A percentile compares a stretch with the other conserved stretches of the same genome.
Evolutionary conservation across 1,140 invertebrate species (phyloP).

Genomic region (Odontomachus brunneus): DNA sequence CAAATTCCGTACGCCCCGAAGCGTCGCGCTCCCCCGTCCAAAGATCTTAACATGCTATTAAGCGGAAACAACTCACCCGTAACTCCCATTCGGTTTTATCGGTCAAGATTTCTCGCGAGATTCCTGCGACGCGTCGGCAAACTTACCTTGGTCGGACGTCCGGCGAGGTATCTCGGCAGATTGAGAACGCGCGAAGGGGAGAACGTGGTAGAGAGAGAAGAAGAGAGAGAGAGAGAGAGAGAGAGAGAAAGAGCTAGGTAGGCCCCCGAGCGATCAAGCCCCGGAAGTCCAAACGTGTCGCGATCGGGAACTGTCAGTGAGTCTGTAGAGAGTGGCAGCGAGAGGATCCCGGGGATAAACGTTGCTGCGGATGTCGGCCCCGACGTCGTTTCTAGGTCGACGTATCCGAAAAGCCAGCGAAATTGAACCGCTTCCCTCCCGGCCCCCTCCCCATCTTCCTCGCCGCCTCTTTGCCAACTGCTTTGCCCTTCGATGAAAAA

Average conservation of each 20-base stretch:
- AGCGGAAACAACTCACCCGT: not conserved
- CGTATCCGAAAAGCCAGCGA: slow-evolving; percentile 69
- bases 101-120: not conserved
- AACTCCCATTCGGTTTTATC: not conserved
- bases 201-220: too few relatives aligned
- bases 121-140: not conserved
- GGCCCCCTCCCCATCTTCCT: not conserved
- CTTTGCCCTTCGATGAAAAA: slow-evolving; percentile 66
- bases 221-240: not conserved
- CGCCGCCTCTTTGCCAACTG: slow-evolving; percentile 24
- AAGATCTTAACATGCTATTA: not conserved
- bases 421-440: slow-evolving; percentile 63
- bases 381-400: slow-evolving; percentile 72
- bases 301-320: slow-evolving; percentile 71
- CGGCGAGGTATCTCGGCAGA: slow-evolving; percentile 10
- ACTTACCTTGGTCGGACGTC: not conserved
- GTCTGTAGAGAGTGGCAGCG: slow-evolving; percentile 55
- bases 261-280: slow-evolving; percentile 14
- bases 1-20: not conserved
- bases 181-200: not conserved
- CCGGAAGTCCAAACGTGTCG: slow-evolving; percentile 37
- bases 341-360: slow-evolving; percentile 68
- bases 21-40: not conserved
- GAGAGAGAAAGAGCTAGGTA: not conserved
- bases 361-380: slow-evolving; percentile 62